Evolutionary conservation across 2,797 vertebrate species (phyloP), one percentile per base, ranked within the genome.

Genomic region (Garrulus glandarius): DNA sequence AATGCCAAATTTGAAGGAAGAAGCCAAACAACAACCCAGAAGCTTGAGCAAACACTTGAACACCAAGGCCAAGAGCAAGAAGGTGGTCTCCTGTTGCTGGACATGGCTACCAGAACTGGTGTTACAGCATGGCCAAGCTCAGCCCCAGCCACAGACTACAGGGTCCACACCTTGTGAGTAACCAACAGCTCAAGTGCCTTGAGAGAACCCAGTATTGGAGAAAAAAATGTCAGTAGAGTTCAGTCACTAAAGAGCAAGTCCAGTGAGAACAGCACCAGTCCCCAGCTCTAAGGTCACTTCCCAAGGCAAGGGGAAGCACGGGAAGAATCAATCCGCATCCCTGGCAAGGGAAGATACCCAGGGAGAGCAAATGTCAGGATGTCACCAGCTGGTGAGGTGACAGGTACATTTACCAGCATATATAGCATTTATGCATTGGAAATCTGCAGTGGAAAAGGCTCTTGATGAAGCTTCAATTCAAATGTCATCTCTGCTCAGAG

Each of bases 401-500:
- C 84, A 89, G 93, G 74, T 87, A 81, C 90, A 22, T 90, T 91
- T 87, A 72, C 67, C 92, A 67, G 92, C 84, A n/a, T 2, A 72
- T 75, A 84, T n/a, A 93, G 82, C 88, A 95, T 88, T 84, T 39
- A 84, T 6, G 15, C 85, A 12, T 36, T 57, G 80, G 81, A 78
- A 83, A 79, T 71, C 67, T 69, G 74, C 90, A 59, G 67, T n/a
- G 50, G 46, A 89, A 80, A 93, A 95, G 80, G 90, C 84, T 87
- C 52, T 49, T 7, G 18, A 75, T 52, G 90, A 95, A 92, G 69
- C 93, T 72, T 82, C 93, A 78, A 56, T 91, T 83, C 89, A 67
- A 86, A 95, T 88, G 95, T 94, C 94, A 93, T 63, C 89, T 89
- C 93, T 91, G 74, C 55, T 95, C 90, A 75, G 75, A 79, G 0